A percentile compares a stretch with the other conserved stretches of the same genome.
These are phyloP conservation scores for Opisthograptis luteolata DNA, from an alignment of 2,888 invertebrate genomes.

Conservation along the genomic window DNA sequence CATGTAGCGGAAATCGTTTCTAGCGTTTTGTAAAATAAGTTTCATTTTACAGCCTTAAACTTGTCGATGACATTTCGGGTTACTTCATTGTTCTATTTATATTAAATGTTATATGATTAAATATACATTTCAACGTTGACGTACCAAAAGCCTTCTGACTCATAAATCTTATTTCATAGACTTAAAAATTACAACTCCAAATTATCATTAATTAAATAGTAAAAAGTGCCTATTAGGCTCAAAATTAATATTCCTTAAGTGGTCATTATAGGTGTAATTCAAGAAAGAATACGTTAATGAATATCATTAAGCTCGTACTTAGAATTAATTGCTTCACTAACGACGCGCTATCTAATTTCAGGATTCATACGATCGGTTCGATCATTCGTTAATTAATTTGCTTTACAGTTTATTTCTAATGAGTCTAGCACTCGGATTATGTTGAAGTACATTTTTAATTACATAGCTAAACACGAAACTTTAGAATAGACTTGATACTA, in stretches of 20 bases:
- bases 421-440: too few species aligned
- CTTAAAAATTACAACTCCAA: too few species aligned
- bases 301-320: constrained; percentile 20
- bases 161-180: too few species aligned
- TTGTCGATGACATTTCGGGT: too few species aligned
- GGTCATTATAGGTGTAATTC: constrained; percentile 22
- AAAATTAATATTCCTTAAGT: constrained; percentile 14
- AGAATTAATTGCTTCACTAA: constrained; percentile 27
- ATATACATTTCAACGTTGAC: too few species aligned
- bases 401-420: background rate
- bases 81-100: too few species aligned
- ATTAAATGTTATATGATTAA: too few species aligned
- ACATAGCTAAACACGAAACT: too few species aligned
- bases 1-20: background rate
- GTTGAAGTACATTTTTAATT: too few species aligned
- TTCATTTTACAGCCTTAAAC: too few species aligned
- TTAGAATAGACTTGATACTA: too few species aligned
- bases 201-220: constrained; percentile 8
- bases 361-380: constrained; percentile 5
- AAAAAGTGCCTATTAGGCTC: constrained; percentile 10
- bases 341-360: constrained; percentile 23
- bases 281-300: constrained; percentile 24
- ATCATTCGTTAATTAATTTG: constrained; percentile 14
- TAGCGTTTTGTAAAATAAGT: background rate
- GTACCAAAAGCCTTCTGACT: too few species aligned